Evolutionary conservation across 2,888 invertebrate species (phyloP).

Genomic region (Cotesia congregata): DNA sequence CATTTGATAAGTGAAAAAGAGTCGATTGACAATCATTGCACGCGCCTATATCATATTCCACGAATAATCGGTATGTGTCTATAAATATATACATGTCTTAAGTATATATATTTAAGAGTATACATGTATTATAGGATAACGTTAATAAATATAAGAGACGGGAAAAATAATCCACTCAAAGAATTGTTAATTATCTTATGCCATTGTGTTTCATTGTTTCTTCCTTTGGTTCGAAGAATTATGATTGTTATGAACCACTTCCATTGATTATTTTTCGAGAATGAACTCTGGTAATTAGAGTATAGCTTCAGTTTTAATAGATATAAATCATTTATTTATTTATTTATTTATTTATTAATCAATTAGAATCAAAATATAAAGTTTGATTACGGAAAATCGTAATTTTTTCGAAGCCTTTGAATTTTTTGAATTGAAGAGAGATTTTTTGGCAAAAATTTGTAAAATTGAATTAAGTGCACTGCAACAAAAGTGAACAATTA

Average conservation of each 20-base stretch:
- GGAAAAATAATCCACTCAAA: slow-evolving; percentile 55
- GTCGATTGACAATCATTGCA: slow-evolving; percentile 34
- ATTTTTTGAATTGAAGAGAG: no score
- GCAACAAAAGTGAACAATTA: no score
- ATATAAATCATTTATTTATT: not conserved
- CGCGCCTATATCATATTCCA: slow-evolving; percentile 33
- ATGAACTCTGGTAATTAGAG: not conserved
- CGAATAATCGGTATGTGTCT: slow-evolving; percentile 27
- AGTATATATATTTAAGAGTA: not conserved
- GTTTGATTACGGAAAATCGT: no score
- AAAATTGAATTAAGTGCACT: no score
- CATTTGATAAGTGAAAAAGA: slow-evolving; percentile 21
- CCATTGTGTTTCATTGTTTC: slow-evolving; percentile 51
- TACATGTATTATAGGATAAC: not conserved
- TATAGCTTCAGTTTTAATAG: no score
- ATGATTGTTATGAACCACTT: slow-evolving; percentile 42
- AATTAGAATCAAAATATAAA: no score
- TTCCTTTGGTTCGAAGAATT: slow-evolving; percentile 49
- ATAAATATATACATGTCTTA: not conserved
- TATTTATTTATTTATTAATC: not conserved
- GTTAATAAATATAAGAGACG: slow-evolving; percentile 50
- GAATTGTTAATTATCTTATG: slow-evolving; percentile 63
- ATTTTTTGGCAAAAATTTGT: no score
- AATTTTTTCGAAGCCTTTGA: no score
- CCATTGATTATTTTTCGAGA: slow-evolving; percentile 22